Conservation (phyloP, 1,140 invertebrate genomes). For the Galleria mellonella region DNA sequence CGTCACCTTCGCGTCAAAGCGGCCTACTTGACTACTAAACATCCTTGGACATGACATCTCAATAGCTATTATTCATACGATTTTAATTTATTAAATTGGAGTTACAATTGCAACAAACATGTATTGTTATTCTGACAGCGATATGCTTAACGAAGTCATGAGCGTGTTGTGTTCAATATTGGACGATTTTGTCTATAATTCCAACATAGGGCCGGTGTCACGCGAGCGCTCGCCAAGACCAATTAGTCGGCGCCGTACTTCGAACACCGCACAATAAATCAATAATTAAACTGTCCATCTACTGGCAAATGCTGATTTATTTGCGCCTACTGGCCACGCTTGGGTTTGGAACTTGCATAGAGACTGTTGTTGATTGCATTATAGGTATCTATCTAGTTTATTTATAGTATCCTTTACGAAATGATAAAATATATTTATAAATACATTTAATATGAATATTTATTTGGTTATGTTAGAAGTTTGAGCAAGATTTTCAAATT, state of each 20-base stretch:
- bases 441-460: too few species aligned
- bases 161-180: constrained; percentile 44
- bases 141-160: constrained; percentile 41
- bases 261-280: constrained; percentile 57
- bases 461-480: too few species aligned
- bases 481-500: too few species aligned
- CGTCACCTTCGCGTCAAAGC: constrained; percentile 30
- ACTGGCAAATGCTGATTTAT: constrained; percentile 69
- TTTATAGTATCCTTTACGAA: background rate
- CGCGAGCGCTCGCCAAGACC: constrained; percentile 57
- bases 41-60: constrained; percentile 19
- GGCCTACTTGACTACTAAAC: constrained; percentile 26
- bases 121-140: constrained; percentile 12
- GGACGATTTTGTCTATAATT: constrained; percentile 41
- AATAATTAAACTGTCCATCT: constrained; percentile 69
- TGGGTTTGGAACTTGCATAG: constrained; percentile 33
- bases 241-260: constrained; percentile 59
- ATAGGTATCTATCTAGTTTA: background rate
- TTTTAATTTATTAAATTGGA: constrained; percentile 6
- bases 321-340: constrained; percentile 45
- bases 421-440: too few species aligned
- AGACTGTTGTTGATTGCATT: too few species aligned
- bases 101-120: background rate
- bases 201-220: constrained; percentile 39
- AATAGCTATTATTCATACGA: constrained; percentile 11